Conservation (phyloP, 2,113 vertebrate genomes). For the Galbula dea region DNA sequence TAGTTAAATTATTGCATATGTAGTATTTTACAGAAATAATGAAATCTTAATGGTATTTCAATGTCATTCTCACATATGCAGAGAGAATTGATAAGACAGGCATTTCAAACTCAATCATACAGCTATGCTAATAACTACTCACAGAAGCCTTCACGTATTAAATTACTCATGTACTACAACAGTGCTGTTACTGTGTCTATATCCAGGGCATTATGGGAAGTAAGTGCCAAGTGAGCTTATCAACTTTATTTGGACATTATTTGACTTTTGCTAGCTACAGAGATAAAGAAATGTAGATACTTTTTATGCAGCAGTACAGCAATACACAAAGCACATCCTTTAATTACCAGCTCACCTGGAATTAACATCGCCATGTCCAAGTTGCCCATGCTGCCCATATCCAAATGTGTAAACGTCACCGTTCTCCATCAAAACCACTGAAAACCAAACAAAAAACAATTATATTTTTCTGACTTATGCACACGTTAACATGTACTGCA, state of each 20-base stretch:
- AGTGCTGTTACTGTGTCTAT: background rate
- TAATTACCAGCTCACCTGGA: slow-evolving; percentile 80
- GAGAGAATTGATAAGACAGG: background rate
- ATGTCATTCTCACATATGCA: background rate
- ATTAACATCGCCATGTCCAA: slow-evolving; percentile 96
- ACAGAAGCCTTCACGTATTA: background rate
- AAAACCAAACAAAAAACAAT: background rate
- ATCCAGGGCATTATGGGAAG: background rate
- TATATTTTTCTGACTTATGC: background rate
- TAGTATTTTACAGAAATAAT: background rate
- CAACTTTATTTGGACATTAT: background rate
- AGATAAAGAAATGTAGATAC: background rate
- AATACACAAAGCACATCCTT: background rate
- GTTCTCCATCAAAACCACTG: slow-evolving; percentile 98
- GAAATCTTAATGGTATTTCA: background rate
- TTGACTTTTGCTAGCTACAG: background rate
- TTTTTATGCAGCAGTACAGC: background rate
- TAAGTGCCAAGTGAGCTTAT: background rate
- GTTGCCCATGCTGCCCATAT: slow-evolving; percentile 96
- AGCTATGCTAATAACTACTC: background rate
- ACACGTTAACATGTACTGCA: background rate
- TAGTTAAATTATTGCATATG: background rate
- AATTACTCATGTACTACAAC: background rate
- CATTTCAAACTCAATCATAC: background rate
- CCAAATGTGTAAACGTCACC: slow-evolving; percentile 98